Evolutionary conservation across 1,140 invertebrate genomes (phyloP), one percentile per base, ranked within the genome.

Genomic region (Harlomillsia oculata): DNA sequence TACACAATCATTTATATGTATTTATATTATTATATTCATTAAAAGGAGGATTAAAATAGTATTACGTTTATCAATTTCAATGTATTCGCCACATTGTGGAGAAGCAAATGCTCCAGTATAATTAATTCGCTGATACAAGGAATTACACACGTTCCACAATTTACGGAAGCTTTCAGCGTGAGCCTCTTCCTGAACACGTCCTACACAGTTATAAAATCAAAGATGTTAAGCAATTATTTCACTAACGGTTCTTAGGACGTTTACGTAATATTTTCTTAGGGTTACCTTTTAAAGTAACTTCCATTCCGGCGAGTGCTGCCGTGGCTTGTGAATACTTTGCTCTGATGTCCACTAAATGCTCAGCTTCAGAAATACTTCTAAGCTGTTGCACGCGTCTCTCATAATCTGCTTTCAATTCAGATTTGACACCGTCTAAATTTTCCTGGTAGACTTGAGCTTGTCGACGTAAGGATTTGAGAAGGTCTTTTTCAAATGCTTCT

Each of bases 131-230:
- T 56, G 54, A 30, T 59, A 60, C 14, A 64, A 4, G 5, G 46
- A 18, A 32, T 57, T 64, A 34, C 59, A 60, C 13, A 52, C 48
- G 1, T 55, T 28, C 63, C 63, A 64, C 20, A 64, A 49, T 30
- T 60, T 58, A 26, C 60, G 46, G 5, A 59, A 52, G 14, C 43
- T 36, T 25, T 64, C 56, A 1, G 63, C 50, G 13, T 28, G 29
- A 14, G 36, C 29, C 18, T 64, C 59, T 20, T 53, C 37, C 4
- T 49, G 32, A 14, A 20, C n/a, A 9, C 56, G 54, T 8, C 25
- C 62, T 64, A 29, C 5, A 60, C 40, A 2, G 39, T 8, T 9
- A 46, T 4, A 2, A 32, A 57, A 20, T 1, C 39, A 5, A 25
- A 20, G 21, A 9, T 46, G 11, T 48, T 44, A 46, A 5, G 18